These are phyloP conservation scores for Chaetodon trifasciatus DNA, from an alignment of 2,797 vertebrate genomes.

Conservation along the genomic window DNA sequence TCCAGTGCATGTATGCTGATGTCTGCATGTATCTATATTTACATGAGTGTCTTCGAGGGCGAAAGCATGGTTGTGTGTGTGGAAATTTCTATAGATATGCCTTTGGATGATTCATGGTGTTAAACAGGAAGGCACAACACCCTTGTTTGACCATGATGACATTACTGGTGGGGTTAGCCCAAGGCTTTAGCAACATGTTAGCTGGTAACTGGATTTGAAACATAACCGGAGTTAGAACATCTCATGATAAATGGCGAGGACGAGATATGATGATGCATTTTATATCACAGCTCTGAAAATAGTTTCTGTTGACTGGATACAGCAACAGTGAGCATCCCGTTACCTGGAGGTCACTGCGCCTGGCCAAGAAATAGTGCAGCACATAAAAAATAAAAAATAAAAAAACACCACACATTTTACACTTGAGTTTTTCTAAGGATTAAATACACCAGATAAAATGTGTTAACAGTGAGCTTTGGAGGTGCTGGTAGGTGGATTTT, in stretches of 20 bases:
- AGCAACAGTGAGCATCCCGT: neutral
- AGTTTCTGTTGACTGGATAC: neutral
- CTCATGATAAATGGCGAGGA: neutral
- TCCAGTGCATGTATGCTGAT: constrained; percentile 32
- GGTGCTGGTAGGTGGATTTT: neutral
- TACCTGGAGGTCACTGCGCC: neutral
- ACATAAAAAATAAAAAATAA: neutral
- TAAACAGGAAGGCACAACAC: neutral
- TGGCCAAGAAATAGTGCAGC: neutral
- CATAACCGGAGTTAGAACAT: neutral
- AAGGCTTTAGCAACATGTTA: constrained; percentile 6
- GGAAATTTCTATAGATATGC: neutral
- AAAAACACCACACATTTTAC: neutral
- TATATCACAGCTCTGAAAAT: neutral
- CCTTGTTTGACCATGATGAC: constrained; percentile 17
- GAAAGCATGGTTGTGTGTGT: neutral
- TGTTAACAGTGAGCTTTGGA: neutral
- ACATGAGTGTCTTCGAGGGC: neutral
- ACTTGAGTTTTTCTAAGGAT: neutral
- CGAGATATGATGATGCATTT: neutral
- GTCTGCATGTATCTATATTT: constrained; percentile 34
- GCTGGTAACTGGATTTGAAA: constrained; percentile 15
- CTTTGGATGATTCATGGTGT: constrained; percentile 38
- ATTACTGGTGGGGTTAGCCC: neutral
- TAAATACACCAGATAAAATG: neutral